phyloP scores from a whole-genome alignment of 1,140 invertebrate species.

The Magallana gigas region DNA sequence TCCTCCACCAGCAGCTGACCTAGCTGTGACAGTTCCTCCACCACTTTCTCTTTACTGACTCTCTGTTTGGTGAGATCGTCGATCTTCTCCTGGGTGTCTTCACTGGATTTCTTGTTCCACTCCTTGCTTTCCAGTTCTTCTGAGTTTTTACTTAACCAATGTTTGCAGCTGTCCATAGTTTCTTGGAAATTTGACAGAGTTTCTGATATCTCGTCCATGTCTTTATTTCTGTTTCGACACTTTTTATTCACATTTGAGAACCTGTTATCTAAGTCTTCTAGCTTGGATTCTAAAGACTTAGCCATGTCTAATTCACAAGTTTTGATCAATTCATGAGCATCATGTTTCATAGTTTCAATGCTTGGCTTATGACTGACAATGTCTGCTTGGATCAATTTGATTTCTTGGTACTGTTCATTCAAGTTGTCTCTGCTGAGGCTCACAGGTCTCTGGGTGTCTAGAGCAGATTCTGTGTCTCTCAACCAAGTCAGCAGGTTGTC shows the following conservation, averaged over 20 bases:
- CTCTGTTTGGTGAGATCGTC: constrained; percentile 80
- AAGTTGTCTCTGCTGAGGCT: constrained; percentile 93
- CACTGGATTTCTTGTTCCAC: constrained; percentile 84
- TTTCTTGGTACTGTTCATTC: constrained; percentile 92
- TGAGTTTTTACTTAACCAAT: constrained; percentile 82
- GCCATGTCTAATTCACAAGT: constrained; percentile 92
- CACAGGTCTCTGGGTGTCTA: constrained; percentile 87
- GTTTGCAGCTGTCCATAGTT: constrained; percentile 81
- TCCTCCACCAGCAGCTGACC: constrained; percentile 92
- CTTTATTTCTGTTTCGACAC: constrained; percentile 87
- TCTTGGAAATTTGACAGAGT: constrained; percentile 87
- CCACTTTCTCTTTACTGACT: constrained; percentile 82
- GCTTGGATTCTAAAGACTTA: constrained; percentile 92
- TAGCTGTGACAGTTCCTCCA: constrained; percentile 88
- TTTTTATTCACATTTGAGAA: constrained; percentile 92
- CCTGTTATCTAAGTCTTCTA: constrained; percentile 89
- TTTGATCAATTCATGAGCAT: constrained; percentile 88
- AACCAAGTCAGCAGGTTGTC: constrained; percentile 92
- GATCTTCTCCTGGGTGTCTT: constrained; percentile 86
- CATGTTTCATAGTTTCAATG: constrained; percentile 89
- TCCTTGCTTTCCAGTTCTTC: constrained; percentile 89
- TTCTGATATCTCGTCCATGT: constrained; percentile 89
- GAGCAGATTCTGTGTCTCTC: constrained; percentile 89
- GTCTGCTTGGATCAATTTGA: constrained; percentile 89
- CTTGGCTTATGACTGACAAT: constrained; percentile 91